A percentile compares a stretch with the other conserved stretches of the same genome.
phyloP scores from a whole-genome alignment of 2,797 vertebrate genomes.

The Sebastes iracundus region DNA sequence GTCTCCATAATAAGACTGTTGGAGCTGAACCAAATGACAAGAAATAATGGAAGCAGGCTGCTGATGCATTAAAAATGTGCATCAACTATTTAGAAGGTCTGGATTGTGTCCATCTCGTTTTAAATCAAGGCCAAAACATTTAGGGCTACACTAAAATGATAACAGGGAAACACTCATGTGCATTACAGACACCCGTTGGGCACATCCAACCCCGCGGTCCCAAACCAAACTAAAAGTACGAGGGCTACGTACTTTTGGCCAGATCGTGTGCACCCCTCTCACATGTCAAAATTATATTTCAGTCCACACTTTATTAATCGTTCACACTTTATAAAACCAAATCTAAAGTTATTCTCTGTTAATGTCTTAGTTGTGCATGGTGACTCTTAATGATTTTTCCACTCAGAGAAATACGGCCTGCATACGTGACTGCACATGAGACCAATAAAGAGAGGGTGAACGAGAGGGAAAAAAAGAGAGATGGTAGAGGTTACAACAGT shows the following conservation, averaged over 20 bases:
- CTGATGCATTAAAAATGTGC: constrained; percentile 66
- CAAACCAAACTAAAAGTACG: neutral
- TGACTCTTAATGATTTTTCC: constrained; percentile 37
- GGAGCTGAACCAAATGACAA: constrained; percentile 63
- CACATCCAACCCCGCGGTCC: neutral
- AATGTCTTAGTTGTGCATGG: constrained; percentile 22
- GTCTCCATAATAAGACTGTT: constrained; percentile 38
- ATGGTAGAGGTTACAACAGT: constrained; percentile 61
- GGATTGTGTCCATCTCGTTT: constrained; percentile 44
- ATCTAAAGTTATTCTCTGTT: constrained; percentile 17
- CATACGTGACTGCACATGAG: constrained; percentile 55
- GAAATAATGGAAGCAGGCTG: constrained; percentile 55
- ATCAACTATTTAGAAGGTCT: constrained; percentile 63
- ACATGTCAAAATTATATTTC: neutral
- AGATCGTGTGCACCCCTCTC: neutral
- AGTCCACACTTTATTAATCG: constrained; percentile 9
- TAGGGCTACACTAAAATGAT: constrained; percentile 45
- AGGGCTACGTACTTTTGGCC: neutral
- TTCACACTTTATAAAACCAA: neutral
- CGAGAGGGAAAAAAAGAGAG: constrained; percentile 13
- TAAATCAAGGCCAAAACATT: constrained; percentile 43
- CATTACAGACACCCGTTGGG: constrained; percentile 1
- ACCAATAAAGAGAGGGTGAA: constrained; percentile 39
- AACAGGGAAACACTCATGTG: constrained; percentile 24
- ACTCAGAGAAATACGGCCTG: constrained; percentile 43